Evolutionary conservation across 2,113 vertebrate species (phyloP).

Genomic region (Athene cunicularia): DNA sequence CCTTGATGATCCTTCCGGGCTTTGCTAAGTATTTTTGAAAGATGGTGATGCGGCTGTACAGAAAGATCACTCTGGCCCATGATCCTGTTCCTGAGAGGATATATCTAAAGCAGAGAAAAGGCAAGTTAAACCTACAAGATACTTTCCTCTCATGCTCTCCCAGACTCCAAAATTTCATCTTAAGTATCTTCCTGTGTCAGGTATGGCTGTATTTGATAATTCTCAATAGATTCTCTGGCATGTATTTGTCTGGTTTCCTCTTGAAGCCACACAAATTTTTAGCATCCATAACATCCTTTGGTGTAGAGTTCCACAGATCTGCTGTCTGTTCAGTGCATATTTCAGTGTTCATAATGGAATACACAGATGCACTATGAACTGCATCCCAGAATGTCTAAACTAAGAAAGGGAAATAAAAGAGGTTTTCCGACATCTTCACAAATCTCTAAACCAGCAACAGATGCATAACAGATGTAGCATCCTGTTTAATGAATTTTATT

Average conservation of each 20-base stretch:
- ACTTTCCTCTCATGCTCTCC: neutral
- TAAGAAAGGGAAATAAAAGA: neutral
- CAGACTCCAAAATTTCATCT: neutral
- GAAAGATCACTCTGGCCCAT: neutral
- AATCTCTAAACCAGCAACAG: neutral
- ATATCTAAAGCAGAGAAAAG: neutral
- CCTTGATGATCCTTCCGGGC: neutral
- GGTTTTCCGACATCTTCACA: neutral
- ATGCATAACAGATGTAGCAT: neutral
- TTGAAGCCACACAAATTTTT: neutral
- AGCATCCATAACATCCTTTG: neutral
- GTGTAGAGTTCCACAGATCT: neutral
- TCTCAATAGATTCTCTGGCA: neutral
- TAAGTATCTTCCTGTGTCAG: neutral
- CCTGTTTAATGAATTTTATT: neutral
- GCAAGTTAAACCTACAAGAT: accelerated
- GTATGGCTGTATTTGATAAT: neutral
- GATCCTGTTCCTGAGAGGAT: neutral
- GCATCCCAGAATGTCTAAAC: neutral
- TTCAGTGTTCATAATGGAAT: neutral
- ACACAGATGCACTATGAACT: neutral
- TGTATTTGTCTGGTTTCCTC: neutral
- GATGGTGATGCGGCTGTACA: neutral
- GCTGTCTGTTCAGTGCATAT: neutral
- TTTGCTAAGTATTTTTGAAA: neutral